Conservation (phyloP, 2,888 invertebrate genomes). For the Drosophila helvetica region DNA sequence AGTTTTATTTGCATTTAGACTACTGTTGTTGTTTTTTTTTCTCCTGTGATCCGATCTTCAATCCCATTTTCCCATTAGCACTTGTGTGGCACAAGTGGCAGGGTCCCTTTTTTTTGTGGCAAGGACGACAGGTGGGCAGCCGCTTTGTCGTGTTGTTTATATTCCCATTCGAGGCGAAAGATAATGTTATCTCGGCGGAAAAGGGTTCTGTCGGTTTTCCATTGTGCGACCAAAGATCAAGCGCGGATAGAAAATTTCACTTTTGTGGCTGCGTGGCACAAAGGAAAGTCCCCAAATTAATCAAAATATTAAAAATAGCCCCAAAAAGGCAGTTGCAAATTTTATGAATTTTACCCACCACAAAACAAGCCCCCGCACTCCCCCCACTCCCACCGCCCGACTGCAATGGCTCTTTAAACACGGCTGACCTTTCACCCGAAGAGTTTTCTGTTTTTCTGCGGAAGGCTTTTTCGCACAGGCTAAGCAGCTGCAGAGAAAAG, state of each 20-base stretch:
- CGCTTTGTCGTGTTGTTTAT: slow-evolving; percentile 21
- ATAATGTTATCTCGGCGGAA: slow-evolving; percentile 33
- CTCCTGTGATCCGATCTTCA: slow-evolving; percentile 33
- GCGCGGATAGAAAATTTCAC: slow-evolving; percentile 27
- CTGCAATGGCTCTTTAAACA: slow-evolving; percentile 37
- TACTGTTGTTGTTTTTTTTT: too few species aligned
- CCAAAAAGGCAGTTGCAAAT: slow-evolving; percentile 39
- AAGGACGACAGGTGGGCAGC: neutral
- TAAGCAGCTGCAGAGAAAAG: slow-evolving; percentile 50
- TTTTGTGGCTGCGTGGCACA: neutral
- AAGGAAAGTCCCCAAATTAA: slow-evolving; percentile 44
- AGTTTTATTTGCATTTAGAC: slow-evolving; percentile 73
- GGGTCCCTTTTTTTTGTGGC: neutral
- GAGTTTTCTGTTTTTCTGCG: too few species aligned
- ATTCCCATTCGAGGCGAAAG: slow-evolving; percentile 9
- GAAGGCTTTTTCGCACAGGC: too few species aligned
- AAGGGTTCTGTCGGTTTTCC: slow-evolving; percentile 23
- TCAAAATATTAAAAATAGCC: slow-evolving; percentile 53
- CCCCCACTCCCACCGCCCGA: slow-evolving; percentile 2
- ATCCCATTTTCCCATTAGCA: slow-evolving; percentile 24
- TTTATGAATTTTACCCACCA: slow-evolving; percentile 38
- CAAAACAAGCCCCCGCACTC: slow-evolving; percentile 20
- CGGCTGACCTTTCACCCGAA: neutral
- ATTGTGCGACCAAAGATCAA: slow-evolving; percentile 37
- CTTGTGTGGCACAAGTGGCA: slow-evolving; percentile 18